Evolutionary conservation across 2,113 vertebrate genomes (phyloP).

Genomic region (Calidris pygmaea): DNA sequence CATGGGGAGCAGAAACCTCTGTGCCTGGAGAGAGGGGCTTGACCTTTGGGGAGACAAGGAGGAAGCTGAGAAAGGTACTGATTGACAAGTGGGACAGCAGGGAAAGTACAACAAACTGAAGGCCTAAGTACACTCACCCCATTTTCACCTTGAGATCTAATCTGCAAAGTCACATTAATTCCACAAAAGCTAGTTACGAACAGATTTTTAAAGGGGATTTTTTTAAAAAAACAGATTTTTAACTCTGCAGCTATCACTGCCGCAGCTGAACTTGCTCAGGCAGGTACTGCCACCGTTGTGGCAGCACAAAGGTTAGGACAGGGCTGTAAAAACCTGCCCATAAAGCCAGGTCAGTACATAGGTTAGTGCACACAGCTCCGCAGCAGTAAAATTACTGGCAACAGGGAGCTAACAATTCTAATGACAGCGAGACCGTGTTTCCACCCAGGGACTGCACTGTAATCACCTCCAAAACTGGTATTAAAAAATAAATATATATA

Average conservation of each 20-base stretch:
- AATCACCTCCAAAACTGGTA: not conserved
- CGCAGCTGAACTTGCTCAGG: not conserved
- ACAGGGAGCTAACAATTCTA: not conserved
- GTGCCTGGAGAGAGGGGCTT: fast-evolving
- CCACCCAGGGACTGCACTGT: not conserved
- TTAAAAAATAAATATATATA: not conserved
- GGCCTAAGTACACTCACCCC: fast-evolving
- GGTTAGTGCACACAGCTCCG: not conserved
- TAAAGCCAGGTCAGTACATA: not conserved
- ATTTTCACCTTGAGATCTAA: not conserved
- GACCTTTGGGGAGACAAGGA: not conserved
- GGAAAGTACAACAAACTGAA: not conserved
- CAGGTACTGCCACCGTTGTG: not conserved
- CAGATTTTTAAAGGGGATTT: not conserved
- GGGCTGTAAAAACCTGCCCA: constrained; percentile 2
- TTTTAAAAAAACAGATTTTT: not conserved
- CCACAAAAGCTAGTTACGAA: not conserved
- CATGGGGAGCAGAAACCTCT: not conserved
- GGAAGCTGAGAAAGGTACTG: not conserved
- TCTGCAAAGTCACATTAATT: not conserved
- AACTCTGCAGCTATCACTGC: not conserved
- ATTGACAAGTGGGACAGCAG: not conserved
- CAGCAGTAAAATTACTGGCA: not conserved
- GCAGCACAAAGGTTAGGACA: not conserved
- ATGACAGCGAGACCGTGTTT: not conserved